Base-by-base conservation (phyloP, 2,888 invertebrate genomes). In the Baronia brevicornis region DNA sequence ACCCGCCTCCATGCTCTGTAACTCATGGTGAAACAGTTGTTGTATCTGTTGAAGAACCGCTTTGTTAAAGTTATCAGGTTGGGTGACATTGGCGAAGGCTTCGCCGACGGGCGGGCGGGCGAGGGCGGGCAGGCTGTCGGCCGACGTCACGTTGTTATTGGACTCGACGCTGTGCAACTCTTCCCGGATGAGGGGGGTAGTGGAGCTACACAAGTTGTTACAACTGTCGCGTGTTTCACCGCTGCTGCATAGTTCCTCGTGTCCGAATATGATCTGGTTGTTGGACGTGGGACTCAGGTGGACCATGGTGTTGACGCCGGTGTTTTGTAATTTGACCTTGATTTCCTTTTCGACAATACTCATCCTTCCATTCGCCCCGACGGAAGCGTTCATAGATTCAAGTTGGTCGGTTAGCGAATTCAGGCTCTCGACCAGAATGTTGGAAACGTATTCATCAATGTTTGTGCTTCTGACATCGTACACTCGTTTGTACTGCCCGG, bases 361-460 rank as follows among this genome's bases (percentile, higher is more conserved):
- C 15, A 84, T 62, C 47, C 67, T 73, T 10, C 73, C 59, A 32
- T 73, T 74, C 28, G 55, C 60, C 1, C 70, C 72, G 21, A 73
- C 69, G 1, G 74, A 65, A 3, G 73, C 75, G 36, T 66, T 78
- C 70, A 79, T 77, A 19, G 57, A 66, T 41, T 85, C 82, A 4
- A 85, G 54, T 43, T 78, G 80, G 46, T 82, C 84, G 4, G 77
- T 70, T 40, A 85, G 54, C 2, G 85, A 80, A 48, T 84, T 74
- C 5, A 86, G 61, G 42, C 85, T 86, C 46, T 85, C 85, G 4
- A 86, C 80, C 18, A 86, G 54, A 46, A 86, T 77, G 45, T 77
- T 77, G 1, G 86, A 85, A 7, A 86, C 85, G 44, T 84, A 86
- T 43, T 79, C 73, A 48, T 86, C 86, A 10, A 86, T 67, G 44